These are phyloP conservation scores for Nezara viridula DNA, from an alignment of 2,888 invertebrate genomes.

Conservation along the genomic window DNA sequence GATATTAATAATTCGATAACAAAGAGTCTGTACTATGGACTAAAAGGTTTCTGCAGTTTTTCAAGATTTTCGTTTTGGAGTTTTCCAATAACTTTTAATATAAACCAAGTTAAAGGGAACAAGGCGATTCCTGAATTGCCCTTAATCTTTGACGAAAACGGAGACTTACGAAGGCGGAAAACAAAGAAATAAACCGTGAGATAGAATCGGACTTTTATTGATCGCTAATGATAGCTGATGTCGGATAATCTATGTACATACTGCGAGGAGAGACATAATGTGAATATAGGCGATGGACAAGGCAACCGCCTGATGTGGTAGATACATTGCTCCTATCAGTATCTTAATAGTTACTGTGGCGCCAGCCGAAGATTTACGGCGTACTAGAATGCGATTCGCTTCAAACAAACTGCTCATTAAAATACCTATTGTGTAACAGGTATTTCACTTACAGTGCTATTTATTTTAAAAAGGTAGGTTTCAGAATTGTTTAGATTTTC, in stretches of 20 bases:
- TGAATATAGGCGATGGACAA: not conserved
- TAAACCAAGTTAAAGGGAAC: not conserved
- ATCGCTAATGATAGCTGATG: not conserved
- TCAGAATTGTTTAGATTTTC: not conserved
- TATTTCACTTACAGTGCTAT: not conserved
- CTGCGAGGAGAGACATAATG: not conserved
- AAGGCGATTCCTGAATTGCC: not conserved
- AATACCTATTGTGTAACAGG: constrained; percentile 36
- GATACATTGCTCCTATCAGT: constrained; percentile 11
- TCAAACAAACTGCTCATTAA: constrained; percentile 1
- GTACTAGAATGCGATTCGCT: constrained; percentile 45
- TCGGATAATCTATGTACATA: not conserved
- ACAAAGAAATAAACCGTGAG: not conserved
- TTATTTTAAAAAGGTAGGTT: not conserved
- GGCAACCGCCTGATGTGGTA: not conserved
- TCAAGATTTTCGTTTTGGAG: too few species aligned
- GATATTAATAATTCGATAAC: too few species aligned
- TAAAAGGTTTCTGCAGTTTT: too few species aligned
- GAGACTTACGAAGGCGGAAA: not conserved
- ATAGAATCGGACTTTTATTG: not conserved
- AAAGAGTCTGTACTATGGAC: too few species aligned
- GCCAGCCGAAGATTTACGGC: constrained; percentile 42
- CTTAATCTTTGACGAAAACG: not conserved
- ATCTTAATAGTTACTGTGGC: constrained; percentile 47
- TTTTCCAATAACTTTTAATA: too few species aligned